Evolutionary conservation across 2,888 invertebrate genomes (phyloP).

Genomic region (Beris morrisii): DNA sequence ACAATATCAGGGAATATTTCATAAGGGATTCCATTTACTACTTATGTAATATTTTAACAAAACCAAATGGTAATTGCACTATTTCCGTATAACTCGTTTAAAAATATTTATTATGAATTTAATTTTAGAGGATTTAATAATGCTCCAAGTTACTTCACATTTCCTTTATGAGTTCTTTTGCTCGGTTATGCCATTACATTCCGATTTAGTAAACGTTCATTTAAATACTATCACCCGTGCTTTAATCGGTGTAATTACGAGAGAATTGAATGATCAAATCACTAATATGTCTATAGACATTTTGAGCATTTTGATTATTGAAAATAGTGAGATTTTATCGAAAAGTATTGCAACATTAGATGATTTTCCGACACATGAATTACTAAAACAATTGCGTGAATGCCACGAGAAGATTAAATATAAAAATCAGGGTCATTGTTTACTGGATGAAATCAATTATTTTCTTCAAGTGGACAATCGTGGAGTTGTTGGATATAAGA

Average conservation of each 20-base stretch:
- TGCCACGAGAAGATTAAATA: slow-evolving; percentile 51
- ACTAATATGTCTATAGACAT: slow-evolving; percentile 53
- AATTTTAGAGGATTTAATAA: slow-evolving; percentile 2
- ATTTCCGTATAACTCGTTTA: background rate
- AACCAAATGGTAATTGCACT: slow-evolving; percentile 3
- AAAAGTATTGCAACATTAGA: slow-evolving; percentile 59
- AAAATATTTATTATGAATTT: background rate
- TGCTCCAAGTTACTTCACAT: background rate
- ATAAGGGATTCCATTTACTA: background rate
- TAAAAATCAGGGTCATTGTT: slow-evolving; percentile 42
- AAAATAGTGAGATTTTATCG: slow-evolving; percentile 57
- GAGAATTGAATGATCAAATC: background rate
- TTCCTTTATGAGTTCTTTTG: slow-evolving; percentile 6
- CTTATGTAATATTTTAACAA: slow-evolving; percentile 19
- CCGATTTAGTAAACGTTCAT: background rate
- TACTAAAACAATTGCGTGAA: slow-evolving; percentile 50
- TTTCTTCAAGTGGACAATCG: slow-evolving; percentile 57
- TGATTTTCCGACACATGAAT: slow-evolving; percentile 57
- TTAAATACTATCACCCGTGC: slow-evolving; percentile 5
- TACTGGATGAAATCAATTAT: slow-evolving; percentile 57
- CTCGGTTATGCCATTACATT: background rate
- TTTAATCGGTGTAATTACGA: background rate
- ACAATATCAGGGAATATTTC: slow-evolving; percentile 23
- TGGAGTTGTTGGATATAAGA: slow-evolving; percentile 49
- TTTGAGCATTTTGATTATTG: slow-evolving; percentile 60